These are phyloP conservation scores for Andrena cerasifolii DNA, from an alignment of 1,140 invertebrate genomes.

Conservation along the genomic window DNA sequence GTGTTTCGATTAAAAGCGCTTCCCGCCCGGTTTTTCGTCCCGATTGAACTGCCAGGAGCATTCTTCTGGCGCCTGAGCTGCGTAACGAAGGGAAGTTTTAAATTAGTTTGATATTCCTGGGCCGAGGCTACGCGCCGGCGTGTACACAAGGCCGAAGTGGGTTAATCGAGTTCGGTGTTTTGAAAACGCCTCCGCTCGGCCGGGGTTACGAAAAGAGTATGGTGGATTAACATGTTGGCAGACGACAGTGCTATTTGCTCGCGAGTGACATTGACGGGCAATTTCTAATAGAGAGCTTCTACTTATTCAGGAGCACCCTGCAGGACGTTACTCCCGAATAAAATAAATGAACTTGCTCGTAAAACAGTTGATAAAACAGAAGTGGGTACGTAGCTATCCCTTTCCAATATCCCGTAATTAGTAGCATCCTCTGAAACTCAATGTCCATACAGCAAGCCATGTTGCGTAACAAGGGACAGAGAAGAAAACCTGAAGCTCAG, in stretches of 20 bases:
- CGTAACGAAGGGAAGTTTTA: conserved; percentile 55
- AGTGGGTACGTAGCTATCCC: no score
- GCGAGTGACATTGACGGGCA: no score
- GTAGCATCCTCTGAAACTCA: no score
- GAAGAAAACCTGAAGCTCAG: no score
- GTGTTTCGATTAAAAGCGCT: conserved; percentile 51
- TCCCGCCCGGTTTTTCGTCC: conserved; percentile 38
- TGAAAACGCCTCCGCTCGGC: conserved; percentile 17
- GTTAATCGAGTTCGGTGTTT: conserved; percentile 59
- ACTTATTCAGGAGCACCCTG: no score
- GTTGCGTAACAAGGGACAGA: no score
- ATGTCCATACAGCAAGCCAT: no score
- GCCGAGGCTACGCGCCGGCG: neutral
- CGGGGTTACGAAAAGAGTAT: neutral
- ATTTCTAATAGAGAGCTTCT: no score
- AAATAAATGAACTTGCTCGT: no score
- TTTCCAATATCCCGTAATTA: no score
- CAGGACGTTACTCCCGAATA: no score
- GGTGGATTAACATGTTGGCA: neutral
- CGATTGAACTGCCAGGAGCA: conserved; percentile 62
- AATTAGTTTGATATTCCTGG: conserved; percentile 66
- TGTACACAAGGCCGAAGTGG: conserved; percentile 25
- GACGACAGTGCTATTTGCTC: neutral
- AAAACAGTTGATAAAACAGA: no score
- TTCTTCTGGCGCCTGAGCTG: conserved; percentile 34